Evolutionary conservation across 2,888 invertebrate species (phyloP), one percentile per base, ranked within the genome.

Genomic region (Pollenia angustigena): DNA sequence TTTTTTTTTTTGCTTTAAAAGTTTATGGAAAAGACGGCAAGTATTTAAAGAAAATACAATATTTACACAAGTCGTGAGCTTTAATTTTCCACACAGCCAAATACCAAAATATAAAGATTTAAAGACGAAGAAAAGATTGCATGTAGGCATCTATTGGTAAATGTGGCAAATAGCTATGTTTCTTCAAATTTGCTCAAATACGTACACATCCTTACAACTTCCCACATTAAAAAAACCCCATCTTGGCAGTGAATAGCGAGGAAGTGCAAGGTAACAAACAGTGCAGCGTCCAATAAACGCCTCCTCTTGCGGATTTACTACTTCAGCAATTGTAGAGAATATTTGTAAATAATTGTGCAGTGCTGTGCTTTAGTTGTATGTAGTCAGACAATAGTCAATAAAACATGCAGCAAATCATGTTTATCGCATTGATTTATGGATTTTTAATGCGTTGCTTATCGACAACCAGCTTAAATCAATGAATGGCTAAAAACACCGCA

Each of bases 401-500:
- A 93, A 93, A 92, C 93, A 93, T 92, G 92, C 92, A 91, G 93
- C 87, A 89, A 93, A 93, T 93, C 93, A 93, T 93, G 93, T 92
- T 93, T 93, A 93, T 93, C 93, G 92, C 92, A 91, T 92, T 93
- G 93, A 93, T 93, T 93, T 93, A 93, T 93, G 93, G 92, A 91
- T 92, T 93, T 93, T 93, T 93, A 93, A 93, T 93, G 92, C 91
- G 93, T 93, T 92, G 91, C 92, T 93, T 93, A 93, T 93, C 93
- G 92, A 90, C 91, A 90, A 90, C 90, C 90, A 88, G 91, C 90
- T 90, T 91, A 90, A 92, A 91, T 91, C 91, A 92, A 89, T 87
- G 87, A 87, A 81, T 84, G 79, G 81, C 87, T 68, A 78, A 84
- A 81, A 91, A 88, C 79, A 81, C 79, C 74, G 81, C 83, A 79